phyloP scores from a whole-genome alignment of 2,797 vertebrate species.

The Lepus townsendii region DNA sequence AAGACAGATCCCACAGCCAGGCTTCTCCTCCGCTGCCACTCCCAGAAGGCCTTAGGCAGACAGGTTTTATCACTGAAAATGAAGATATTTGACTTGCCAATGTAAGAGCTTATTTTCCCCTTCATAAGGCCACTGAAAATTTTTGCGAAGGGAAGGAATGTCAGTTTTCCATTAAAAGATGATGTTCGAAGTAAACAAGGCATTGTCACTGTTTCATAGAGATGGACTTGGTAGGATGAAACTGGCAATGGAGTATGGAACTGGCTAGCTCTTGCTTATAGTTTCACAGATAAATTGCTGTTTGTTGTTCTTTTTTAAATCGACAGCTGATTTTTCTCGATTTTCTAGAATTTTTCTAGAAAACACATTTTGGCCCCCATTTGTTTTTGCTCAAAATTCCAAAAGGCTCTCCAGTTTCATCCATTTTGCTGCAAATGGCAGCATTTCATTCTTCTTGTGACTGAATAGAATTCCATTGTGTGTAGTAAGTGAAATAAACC shows the following conservation, averaged over 20 bases:
- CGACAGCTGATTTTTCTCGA: constrained; percentile 37
- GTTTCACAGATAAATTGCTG: neutral
- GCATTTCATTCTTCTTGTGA: too few species aligned
- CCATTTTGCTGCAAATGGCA: too few species aligned
- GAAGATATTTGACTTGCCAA: constrained; percentile 45
- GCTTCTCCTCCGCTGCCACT: constrained; percentile 42
- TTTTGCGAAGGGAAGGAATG: constrained; percentile 63
- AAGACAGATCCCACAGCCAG: neutral
- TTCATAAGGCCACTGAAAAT: constrained; percentile 52
- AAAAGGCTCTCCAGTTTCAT: neutral
- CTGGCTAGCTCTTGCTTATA: constrained; percentile 8
- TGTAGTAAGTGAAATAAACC: too few species aligned
- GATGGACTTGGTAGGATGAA: constrained; percentile 27
- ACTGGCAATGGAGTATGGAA: neutral
- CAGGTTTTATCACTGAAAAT: constrained; percentile 63
- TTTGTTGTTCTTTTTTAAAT: neutral
- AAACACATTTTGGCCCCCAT: constrained; percentile 50
- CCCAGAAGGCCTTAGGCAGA: constrained; percentile 56
- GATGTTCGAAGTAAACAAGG: constrained; percentile 52
- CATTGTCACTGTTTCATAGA: constrained; percentile 39
- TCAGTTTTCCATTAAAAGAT: constrained; percentile 59
- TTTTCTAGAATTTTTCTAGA: constrained; percentile 57
- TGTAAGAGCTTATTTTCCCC: constrained; percentile 46
- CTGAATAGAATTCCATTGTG: too few species aligned
- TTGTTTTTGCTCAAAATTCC: constrained; percentile 53